Evolutionary conservation across 2,113 vertebrate species (phyloP).

Genomic region (Antechinus flavipes): DNA sequence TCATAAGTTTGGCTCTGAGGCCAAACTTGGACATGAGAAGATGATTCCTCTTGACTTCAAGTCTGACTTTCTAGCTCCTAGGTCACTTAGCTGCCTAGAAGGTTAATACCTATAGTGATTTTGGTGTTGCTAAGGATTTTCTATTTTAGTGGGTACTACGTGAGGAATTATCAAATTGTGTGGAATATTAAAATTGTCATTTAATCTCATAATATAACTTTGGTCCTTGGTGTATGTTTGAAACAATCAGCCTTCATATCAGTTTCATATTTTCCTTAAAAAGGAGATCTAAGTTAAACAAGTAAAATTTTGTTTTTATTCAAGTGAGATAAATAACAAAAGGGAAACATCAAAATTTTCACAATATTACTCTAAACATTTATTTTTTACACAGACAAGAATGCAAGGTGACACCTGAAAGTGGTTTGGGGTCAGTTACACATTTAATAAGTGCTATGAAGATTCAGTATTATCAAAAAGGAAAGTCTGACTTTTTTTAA

Average conservation of each 20-base stretch:
- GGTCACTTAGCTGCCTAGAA: not conserved
- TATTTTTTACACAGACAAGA: conserved; percentile 3
- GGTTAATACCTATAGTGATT: not conserved
- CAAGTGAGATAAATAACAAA: conserved; percentile 15
- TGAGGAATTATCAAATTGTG: not conserved
- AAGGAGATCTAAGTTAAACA: not conserved
- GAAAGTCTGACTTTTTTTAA: conserved; percentile 37
- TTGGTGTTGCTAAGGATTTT: conserved; percentile 2
- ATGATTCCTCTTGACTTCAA: not conserved
- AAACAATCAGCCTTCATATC: not conserved
- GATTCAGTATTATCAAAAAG: conserved; percentile 21
- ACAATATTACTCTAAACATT: not conserved
- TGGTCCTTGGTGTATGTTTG: not conserved
- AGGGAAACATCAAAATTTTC: not conserved
- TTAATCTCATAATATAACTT: not conserved
- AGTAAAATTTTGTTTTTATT: not conserved
- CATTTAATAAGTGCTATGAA: conserved; percentile 32
- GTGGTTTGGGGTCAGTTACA: conserved; percentile 14
- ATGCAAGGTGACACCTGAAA: not conserved
- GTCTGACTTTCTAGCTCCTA: not conserved
- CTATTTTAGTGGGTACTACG: not conserved
- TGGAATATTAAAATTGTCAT: not conserved
- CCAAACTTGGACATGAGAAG: not conserved
- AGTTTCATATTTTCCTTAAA: not conserved
- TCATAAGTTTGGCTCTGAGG: not conserved